Evolutionary conservation across 2,113 vertebrate species (phyloP), one percentile per base, ranked within the genome.

Genomic region (Eretmochelys imbricata): DNA sequence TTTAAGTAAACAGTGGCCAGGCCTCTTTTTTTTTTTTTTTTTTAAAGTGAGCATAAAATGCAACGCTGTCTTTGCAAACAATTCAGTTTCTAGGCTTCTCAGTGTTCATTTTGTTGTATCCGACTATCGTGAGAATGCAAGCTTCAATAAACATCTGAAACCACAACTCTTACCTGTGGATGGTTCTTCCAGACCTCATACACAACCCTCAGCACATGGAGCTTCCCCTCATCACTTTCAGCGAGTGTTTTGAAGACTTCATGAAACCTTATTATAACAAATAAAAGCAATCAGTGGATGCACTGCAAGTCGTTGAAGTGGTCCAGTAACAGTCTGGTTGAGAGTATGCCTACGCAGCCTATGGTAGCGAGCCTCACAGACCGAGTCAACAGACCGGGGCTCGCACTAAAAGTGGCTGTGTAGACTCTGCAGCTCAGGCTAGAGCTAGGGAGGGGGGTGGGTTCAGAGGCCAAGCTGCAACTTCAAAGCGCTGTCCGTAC

Each of bases 161-260:
- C 1, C 49, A 86, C 79, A 35, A 35, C 27, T 89, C 93, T 98
- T 93, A 99, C 99, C 99, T 99, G 99, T 14, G 99, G 99, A 91
- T 99, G 99, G 96, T 99, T 99, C 96, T 97, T 99, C 99, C 99
- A 99, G 81, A 98, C 99, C 11, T 99, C 99, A 84, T 99, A 99
- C 50, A 99, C 98, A 90, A 99, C 99, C 92, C 99, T 98, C 14
- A 99, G 98, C 95, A 99, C 98, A 87, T 99, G 99, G 80, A 99
- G 98, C 88, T 99, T 99, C n/a, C 99, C 99, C 95, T 99, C 99
- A 89, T 99, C 99, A 35, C 98, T 98, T 86, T 99, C 99, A 19
- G 99, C 99, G 93, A 99, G 98, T 0, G 95, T 97, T 98, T 99
- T 99, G 96, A 99, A 98, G 95, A 99, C 99, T 97, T 99, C 99